These are phyloP conservation scores for Styela plicata DNA, from an alignment of 23 tunicate genomes.

Conservation along the genomic window DNA sequence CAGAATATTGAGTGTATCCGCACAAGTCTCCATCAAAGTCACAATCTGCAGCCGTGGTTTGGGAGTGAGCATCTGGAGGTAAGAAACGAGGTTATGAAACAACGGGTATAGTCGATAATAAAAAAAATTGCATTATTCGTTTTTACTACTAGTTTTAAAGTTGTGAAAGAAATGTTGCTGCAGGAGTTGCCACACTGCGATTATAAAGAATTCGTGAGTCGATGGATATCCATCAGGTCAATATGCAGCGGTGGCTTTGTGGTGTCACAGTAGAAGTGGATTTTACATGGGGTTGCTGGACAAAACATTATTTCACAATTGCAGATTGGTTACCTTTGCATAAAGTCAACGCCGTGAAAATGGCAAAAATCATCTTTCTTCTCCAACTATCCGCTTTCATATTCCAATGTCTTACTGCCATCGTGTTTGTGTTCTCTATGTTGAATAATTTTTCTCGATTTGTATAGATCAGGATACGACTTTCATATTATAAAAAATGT, in stretches of 20 bases:
- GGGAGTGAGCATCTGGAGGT: neutral
- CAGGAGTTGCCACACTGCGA: too few species aligned
- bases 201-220: too few species aligned
- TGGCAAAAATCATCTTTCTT: neutral
- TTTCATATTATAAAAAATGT: too few species aligned
- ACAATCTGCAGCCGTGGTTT: slow-evolving; percentile 30
- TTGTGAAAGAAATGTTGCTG: too few species aligned
- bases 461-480: too few species aligned
- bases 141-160: too few species aligned
- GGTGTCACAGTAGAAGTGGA: too few species aligned
- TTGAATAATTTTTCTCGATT: neutral
- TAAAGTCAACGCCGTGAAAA: neutral
- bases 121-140: neutral
- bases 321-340: neutral
- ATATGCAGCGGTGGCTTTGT: too few species aligned
- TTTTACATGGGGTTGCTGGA: too few species aligned
- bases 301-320: too few species aligned
- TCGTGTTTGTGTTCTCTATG: neutral
- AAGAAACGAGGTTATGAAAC: neutral
- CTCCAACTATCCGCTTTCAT: neutral
- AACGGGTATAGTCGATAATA: neutral
- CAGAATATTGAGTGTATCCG: slow-evolving; percentile 30
- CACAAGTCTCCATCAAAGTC: slow-evolving; percentile 52
- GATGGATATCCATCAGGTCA: too few species aligned
- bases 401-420: neutral